Conservation (phyloP, 2,797 vertebrate genomes). For the Clarias pachynema region DNA sequence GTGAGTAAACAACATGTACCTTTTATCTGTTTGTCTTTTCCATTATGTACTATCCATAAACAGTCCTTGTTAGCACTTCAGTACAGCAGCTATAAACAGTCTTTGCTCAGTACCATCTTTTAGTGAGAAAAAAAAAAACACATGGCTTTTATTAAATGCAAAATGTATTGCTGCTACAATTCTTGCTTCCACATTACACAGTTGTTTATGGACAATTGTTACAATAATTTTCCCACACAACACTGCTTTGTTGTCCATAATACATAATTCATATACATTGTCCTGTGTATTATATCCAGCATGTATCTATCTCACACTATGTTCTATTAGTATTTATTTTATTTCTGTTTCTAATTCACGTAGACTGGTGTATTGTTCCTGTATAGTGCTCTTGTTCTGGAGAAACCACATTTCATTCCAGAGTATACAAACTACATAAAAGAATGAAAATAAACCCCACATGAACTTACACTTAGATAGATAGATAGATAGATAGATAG, state of each 20-base stretch:
- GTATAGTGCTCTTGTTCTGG: background rate
- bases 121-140: background rate
- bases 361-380: background rate
- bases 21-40: background rate
- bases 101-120: background rate
- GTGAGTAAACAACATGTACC: background rate
- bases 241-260: background rate
- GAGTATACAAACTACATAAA: background rate
- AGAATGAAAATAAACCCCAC: background rate
- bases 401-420: background rate
- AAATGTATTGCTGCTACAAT: background rate
- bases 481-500: too few relatives aligned
- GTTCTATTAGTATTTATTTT: background rate
- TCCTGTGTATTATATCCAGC: background rate
- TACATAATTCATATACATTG: background rate
- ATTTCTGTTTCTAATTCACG: too few relatives aligned
- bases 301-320: background rate
- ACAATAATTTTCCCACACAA: background rate
- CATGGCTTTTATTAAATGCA: background rate
- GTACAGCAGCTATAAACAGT: background rate
- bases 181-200: background rate
- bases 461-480: background rate
- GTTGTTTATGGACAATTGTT: background rate
- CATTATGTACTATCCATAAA: background rate
- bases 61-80: background rate